Base-by-base conservation (phyloP, 2,113 vertebrate species). In the Cheilinus undulatus region DNA sequence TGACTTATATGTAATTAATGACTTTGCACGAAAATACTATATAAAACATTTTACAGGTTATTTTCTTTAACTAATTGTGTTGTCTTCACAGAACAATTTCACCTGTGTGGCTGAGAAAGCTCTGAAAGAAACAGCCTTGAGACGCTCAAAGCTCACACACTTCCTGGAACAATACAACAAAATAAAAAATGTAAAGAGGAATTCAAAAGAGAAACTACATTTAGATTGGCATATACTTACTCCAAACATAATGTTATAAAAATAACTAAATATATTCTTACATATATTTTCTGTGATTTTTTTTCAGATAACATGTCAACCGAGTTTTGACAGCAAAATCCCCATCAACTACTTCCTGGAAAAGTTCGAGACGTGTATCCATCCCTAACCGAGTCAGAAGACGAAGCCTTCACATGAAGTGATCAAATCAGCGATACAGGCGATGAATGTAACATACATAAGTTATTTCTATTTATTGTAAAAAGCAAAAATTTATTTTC, bases 401-500 rank as follows among this genome's bases (percentile, higher is more conserved):
- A n/a, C n/a, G n/a, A n/a, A n/a, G n/a, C n/a, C n/a, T n/a, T 11
- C 2, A 12, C 34, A 36, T 2, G 13, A 42, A 42, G 14, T 42
- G 40, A 26, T 17, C 7, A 4, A 5, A 3, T 45, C 3, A 15
- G 11, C 14, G 20, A 69, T 50, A 38, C 59, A 50, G 54, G 10
- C 22, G 8, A 52, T n/a, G 27, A 17, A 15, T 19, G 15, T 52
- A 30, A 19, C 24, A 9, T 17, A 51, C 22, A 32, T 61, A 60
- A 64, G 11, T 60, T 70, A 43, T 60, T 69, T 75, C n/a, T 78
- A 74, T 85, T 80, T 65, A 80, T 69, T 57, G 7, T 7, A n/a
- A 34, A 34, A 15, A n/a, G n/a, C 4, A 26, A 4, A 32, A 80
- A 80, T 88, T 78, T 86, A 82, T 85, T 80, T 54, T 43, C 3